phyloP scores from a whole-genome alignment of 2,888 invertebrate genomes.

The Cephus rjabovi region DNA sequence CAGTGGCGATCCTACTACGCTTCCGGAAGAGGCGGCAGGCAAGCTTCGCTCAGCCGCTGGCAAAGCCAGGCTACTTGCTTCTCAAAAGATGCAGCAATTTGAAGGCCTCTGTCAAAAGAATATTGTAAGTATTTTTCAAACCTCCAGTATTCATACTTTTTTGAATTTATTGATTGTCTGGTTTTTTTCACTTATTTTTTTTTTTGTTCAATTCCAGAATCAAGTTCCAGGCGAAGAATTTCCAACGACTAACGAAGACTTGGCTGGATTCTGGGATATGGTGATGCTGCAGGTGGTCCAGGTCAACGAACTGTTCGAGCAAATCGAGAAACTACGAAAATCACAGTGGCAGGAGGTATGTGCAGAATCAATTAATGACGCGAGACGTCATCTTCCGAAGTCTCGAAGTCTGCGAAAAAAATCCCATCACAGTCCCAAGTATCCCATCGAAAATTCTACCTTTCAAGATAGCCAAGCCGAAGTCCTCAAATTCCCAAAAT shows the following conservation, averaged over 20 bases:
- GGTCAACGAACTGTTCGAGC: constrained; percentile 82
- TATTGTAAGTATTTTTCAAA: constrained; percentile 67
- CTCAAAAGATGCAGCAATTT: constrained; percentile 96
- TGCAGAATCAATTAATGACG: constrained; percentile 24
- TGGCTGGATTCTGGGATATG: constrained; percentile 99
- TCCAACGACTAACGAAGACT: constrained; percentile 88
- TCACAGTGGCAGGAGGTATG: constrained; percentile 78
- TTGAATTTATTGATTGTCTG: background rate
- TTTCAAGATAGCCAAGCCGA: background rate
- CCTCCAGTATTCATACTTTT: background rate
- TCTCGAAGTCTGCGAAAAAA: background rate
- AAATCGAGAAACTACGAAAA: constrained; percentile 73
- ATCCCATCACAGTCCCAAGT: background rate
- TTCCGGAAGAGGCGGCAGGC: constrained; percentile 85
- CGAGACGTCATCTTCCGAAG: background rate
- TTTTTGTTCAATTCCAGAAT: constrained; percentile 65
- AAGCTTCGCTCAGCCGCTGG: constrained; percentile 89
- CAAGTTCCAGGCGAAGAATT: constrained; percentile 82
- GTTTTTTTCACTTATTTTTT: constrained; percentile 11
- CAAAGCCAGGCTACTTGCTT: constrained; percentile 88
- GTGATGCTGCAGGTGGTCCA: constrained; percentile 91
- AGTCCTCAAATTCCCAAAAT: background rate
- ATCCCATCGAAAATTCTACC: background rate
- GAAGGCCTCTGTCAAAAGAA: constrained; percentile 80
- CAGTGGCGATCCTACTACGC: constrained; percentile 61